Conservation (phyloP, 2,113 vertebrate species). For the Alligator sinensis region DNA sequence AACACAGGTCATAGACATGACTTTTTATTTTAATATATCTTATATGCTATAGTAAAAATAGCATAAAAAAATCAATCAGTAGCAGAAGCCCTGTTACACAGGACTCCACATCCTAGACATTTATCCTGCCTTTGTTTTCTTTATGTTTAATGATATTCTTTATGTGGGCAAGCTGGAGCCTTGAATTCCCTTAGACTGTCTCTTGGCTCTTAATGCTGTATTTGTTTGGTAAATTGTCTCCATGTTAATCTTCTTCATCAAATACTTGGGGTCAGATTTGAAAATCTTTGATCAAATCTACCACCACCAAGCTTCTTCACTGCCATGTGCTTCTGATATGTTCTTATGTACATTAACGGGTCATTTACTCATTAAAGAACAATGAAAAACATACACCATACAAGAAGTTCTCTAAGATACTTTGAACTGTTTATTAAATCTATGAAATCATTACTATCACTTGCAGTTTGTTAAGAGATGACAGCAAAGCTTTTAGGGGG, state of each 20-base stretch:
- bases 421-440: constrained; percentile 79
- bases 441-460: constrained; percentile 72
- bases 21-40: constrained; percentile 40
- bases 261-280: constrained; percentile 82
- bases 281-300: constrained; percentile 83
- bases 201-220: constrained; percentile 78
- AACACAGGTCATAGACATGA: constrained; percentile 70
- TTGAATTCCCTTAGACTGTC: constrained; percentile 80
- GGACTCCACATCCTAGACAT: constrained; percentile 59
- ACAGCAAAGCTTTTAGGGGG: constrained; percentile 35
- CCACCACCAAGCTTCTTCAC: constrained; percentile 71
- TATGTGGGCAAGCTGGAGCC: constrained; percentile 84
- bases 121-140: constrained; percentile 75
- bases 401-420: constrained; percentile 69
- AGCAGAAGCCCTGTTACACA: constrained; percentile 2
- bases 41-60: constrained; percentile 40
- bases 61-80: not conserved
- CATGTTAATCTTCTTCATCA: constrained; percentile 85
- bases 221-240: constrained; percentile 86
- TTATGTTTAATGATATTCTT: constrained; percentile 83
- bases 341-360: constrained; percentile 65
- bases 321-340: constrained; percentile 85
- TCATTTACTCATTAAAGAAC: constrained; percentile 82
- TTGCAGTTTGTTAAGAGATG: constrained; percentile 54
- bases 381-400: constrained; percentile 75